Conservation (phyloP, 2,888 invertebrate genomes). For the Agonopterix alstromeriana region DNA sequence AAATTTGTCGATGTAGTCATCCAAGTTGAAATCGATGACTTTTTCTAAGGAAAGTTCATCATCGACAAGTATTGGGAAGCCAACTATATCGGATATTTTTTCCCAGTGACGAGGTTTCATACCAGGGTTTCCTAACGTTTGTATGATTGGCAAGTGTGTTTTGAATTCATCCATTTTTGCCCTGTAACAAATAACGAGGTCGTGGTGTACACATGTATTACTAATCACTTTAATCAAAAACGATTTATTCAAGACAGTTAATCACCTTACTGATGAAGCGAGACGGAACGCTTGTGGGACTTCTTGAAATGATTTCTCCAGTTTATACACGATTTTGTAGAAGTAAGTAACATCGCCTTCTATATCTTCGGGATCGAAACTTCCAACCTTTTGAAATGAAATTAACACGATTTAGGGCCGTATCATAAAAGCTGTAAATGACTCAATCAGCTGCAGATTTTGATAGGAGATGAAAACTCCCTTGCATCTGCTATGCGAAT, state of each 20-base stretch:
- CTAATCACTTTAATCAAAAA: too few species aligned
- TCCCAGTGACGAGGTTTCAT: conserved; percentile 96
- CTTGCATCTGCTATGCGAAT: too few species aligned
- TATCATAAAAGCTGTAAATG: too few species aligned
- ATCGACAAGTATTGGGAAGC: conserved; percentile 92
- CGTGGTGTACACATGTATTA: too few species aligned
- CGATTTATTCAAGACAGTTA: too few species aligned
- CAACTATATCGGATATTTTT: conserved; percentile 94
- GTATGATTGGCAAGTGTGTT: conserved; percentile 91
- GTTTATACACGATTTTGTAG: conserved; percentile 87
- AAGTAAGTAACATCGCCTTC: conserved; percentile 85
- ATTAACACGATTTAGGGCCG: too few species aligned
- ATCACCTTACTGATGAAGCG: conserved; percentile 76
- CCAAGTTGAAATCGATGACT: conserved; percentile 92
- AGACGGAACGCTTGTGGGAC: conserved; percentile 84
- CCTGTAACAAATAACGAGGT: conserved; percentile 33
- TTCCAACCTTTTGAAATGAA: conserved; percentile 79
- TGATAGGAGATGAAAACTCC: too few species aligned
- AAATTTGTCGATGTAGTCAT: conserved; percentile 92
- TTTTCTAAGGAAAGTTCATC: conserved; percentile 87
- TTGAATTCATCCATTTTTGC: conserved; percentile 91
- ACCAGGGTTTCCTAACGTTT: conserved; percentile 95
- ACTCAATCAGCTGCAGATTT: too few species aligned
- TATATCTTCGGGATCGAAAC: conserved; percentile 91
- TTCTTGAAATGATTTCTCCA: conserved; percentile 91